Percentiles rank a stretch among this genome's conserved stretches.
Conservation (phyloP, 2,113 vertebrate genomes). For the Phyllopteryx taeniolatus region DNA sequence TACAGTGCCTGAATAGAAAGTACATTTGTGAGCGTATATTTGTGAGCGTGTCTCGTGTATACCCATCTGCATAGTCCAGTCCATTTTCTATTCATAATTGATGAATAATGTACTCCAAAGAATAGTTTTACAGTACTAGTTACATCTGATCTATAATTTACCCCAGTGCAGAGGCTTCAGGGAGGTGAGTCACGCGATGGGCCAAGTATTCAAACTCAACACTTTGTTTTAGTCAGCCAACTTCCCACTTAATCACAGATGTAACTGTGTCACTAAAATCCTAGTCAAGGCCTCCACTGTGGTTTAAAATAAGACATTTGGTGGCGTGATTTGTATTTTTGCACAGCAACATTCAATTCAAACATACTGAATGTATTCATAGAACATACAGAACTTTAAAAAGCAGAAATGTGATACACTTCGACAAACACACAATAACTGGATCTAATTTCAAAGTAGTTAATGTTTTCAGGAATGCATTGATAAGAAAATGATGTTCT, state of each 20-base stretch:
- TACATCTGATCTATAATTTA: constrained; percentile 59
- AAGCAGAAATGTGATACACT: no score
- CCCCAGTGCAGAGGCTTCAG: constrained; percentile 33
- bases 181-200: constrained; percentile 52
- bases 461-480: no score
- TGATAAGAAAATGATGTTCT: no score
- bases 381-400: no score
- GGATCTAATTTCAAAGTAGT: no score
- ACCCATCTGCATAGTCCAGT: constrained; percentile 15
- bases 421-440: no score
- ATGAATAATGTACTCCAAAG: constrained; percentile 62
- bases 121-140: constrained; percentile 59
- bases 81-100: constrained; percentile 48
- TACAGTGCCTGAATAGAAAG: not conserved
- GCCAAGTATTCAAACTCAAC: constrained; percentile 5
- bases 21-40: constrained; percentile 6
- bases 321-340: not conserved
- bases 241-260: constrained; percentile 3
- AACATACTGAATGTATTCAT: not conserved
- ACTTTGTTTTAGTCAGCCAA: not conserved
- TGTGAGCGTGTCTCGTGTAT: constrained; percentile 8
- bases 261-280: not conserved
- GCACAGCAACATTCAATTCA: not conserved
- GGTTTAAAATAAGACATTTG: not conserved
- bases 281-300: not conserved